Conservation (phyloP, 64 coral and sea anemone species). For the Stichodactyla helianthus region DNA sequence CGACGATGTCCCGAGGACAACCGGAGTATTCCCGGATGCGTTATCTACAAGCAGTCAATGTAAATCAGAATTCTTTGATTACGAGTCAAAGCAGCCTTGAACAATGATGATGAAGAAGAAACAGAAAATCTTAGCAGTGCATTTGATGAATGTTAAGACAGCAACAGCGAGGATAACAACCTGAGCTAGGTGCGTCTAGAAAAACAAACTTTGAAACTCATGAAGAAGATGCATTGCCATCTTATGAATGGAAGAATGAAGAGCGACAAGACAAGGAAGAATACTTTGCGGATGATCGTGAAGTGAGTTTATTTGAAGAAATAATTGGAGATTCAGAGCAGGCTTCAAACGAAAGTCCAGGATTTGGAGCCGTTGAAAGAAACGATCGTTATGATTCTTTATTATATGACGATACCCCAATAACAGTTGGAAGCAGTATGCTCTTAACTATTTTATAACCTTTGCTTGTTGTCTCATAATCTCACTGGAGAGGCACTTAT, state of each 20-base stretch:
- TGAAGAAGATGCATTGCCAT: background rate
- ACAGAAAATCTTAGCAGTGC: background rate
- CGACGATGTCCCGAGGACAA: constrained; percentile 10
- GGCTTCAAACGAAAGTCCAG: background rate
- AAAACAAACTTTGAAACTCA: constrained; percentile 3
- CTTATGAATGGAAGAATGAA: background rate
- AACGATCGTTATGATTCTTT: constrained; percentile 7
- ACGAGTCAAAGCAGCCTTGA: background rate
- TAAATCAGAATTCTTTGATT: constrained; percentile 5
- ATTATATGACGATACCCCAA: constrained; percentile 19
- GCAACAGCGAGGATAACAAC: background rate
- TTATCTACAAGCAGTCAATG: background rate
- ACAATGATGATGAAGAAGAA: background rate
- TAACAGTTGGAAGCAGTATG: constrained; percentile 24
- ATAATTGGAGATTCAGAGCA: background rate
- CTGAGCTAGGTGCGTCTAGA: background rate
- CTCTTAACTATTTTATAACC: constrained; percentile 24
- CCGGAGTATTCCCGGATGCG: background rate
- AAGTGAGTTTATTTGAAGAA: constrained; percentile 3
- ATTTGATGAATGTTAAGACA: background rate
- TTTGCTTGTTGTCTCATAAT: constrained; percentile 17
- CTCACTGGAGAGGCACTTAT: constrained; percentile 34
- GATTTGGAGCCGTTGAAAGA: constrained; percentile 12
- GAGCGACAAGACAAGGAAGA: constrained; percentile 17
- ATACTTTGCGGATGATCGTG: constrained; percentile 2